Percentiles rank a stretch among this genome's conserved stretches.
Evolutionary conservation across 2,113 vertebrate species (phyloP).

Genomic region (Bolborhynchus lineola): DNA sequence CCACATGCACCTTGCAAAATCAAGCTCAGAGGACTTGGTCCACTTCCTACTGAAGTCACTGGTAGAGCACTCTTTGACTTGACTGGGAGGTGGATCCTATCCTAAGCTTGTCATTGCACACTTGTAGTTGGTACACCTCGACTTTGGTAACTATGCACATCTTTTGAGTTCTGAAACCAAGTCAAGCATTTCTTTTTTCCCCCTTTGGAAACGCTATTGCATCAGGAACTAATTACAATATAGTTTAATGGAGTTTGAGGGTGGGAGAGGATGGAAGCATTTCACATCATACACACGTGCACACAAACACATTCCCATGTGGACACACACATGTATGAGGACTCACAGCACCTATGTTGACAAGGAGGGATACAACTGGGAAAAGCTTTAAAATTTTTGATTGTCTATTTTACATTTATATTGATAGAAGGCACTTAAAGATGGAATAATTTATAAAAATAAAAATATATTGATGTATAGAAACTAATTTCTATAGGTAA

Average conservation of each 20-base stretch:
- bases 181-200: conserved; percentile 64
- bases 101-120: conserved; percentile 72
- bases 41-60: conserved; percentile 34
- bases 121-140: conserved; percentile 76
- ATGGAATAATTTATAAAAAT: conserved; percentile 88
- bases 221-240: conserved; percentile 59
- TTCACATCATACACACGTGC: conserved; percentile 16
- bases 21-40: conserved; percentile 30
- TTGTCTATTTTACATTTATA: conserved; percentile 92
- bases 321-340: conserved; percentile 40
- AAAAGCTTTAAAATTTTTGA: conserved; percentile 75
- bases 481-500: conserved; percentile 84
- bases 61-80: conserved; percentile 37
- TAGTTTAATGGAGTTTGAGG: conserved; percentile 42
- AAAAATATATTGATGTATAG: conserved; percentile 85
- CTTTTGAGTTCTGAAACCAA: conserved; percentile 72
- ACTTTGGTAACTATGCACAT: conserved; percentile 83
- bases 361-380: conserved; percentile 74
- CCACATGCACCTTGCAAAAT: conserved; percentile 51
- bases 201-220: conserved; percentile 51
- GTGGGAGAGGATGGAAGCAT: conserved; percentile 65
- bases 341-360: conserved; percentile 72
- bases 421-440: conserved; percentile 85
- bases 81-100: conserved; percentile 20
- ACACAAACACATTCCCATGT: background rate